A percentile compares a stretch with the other conserved stretches of the same genome.
These are phyloP conservation scores for Drosophila yakuba DNA, from an alignment of 1,140 invertebrate species.

Conservation along the genomic window DNA sequence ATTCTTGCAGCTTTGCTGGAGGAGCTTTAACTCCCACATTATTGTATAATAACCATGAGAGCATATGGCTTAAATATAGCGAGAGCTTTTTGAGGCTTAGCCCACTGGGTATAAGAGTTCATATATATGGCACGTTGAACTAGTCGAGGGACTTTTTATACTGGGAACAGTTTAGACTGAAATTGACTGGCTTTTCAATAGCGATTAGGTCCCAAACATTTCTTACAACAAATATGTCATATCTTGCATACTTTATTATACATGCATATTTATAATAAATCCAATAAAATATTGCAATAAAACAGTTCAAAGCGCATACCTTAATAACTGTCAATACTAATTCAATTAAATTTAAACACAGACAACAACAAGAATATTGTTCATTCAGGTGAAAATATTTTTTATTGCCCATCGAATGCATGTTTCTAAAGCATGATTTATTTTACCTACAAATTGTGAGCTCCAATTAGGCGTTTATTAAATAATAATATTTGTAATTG, in stretches of 20 bases:
- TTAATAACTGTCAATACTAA: background rate
- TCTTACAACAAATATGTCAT: too few species aligned
- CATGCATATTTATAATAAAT: too few species aligned
- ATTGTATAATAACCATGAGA: slow-evolving; percentile 33
- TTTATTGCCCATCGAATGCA: too few species aligned
- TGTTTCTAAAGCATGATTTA: background rate
- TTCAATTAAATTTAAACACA: background rate
- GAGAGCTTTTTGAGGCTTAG: slow-evolving; percentile 24
- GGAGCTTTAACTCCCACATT: slow-evolving; percentile 34
- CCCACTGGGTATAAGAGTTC: slow-evolving; percentile 29
- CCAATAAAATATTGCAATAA: too few species aligned
- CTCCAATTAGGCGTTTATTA: slow-evolving; percentile 4
- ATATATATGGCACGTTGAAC: background rate
- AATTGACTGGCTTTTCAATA: background rate
- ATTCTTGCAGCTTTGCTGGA: slow-evolving; percentile 13
- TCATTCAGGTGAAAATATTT: background rate
- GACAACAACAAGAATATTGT: too few species aligned
- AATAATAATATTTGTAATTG: slow-evolving; percentile 15
- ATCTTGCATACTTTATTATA: too few species aligned
- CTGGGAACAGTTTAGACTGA: slow-evolving; percentile 32
- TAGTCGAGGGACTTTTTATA: slow-evolving; percentile 17
- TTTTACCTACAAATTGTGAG: background rate
- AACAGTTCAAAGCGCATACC: too few species aligned
- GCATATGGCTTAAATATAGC: slow-evolving; percentile 18
- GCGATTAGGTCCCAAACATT: too few species aligned